Evolutionary conservation across 2,888 invertebrate genomes (phyloP).

Genomic region (Hirudinaria manillensis): DNA sequence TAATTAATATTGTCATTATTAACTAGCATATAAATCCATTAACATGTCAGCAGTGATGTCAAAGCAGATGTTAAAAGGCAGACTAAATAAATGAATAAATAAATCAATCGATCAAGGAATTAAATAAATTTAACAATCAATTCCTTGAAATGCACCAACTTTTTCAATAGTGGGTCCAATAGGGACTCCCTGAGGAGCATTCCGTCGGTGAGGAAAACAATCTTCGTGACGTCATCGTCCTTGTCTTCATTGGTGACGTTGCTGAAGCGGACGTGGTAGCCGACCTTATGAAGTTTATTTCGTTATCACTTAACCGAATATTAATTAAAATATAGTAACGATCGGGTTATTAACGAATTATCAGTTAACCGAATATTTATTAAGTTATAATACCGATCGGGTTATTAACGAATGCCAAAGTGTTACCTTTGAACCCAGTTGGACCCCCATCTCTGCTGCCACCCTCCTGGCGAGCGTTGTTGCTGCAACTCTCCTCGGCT

Average conservation of each 20-base stretch:
- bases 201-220: conserved; percentile 87
- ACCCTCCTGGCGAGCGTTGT: conserved; percentile 58
- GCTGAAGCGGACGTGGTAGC: conserved; percentile 74
- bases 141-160: conserved; percentile 37
- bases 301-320: neutral
- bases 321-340: neutral
- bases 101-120: no score
- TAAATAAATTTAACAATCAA: no score
- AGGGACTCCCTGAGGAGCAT: conserved; percentile 86
- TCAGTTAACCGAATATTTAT: neutral
- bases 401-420: no score
- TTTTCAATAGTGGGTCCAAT: conserved; percentile 55
- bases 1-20: no score
- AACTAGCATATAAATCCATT: no score
- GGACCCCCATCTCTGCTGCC: conserved; percentile 56
- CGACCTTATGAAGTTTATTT: conserved; percentile 47
- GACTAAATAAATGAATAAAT: no score
- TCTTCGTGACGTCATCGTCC: conserved; percentile 68
- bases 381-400: no score
- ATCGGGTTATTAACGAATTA: no score
- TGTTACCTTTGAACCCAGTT: conserved; percentile 58
- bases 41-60: no score
- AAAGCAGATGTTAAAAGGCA: no score
- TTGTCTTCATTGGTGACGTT: conserved; percentile 68
- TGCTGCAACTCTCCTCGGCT: conserved; percentile 56